Conservation (phyloP, 2,113 vertebrate species). For the Probosciger aterrimus region DNA sequence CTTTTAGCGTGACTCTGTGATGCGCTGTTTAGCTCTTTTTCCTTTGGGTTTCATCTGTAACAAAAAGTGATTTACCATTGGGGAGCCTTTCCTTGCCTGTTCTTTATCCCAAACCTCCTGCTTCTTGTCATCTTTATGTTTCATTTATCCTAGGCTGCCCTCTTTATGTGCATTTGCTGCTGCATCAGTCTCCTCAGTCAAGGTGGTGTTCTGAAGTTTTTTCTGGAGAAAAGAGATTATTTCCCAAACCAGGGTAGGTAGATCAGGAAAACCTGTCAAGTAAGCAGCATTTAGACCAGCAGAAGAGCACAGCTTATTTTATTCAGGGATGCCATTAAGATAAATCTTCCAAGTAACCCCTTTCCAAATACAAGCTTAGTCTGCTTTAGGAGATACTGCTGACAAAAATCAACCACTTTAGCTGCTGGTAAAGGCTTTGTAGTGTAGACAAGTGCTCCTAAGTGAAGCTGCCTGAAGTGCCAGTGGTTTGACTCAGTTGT, state of each 20-base stretch:
- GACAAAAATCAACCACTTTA: constrained; percentile 12
- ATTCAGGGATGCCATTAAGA: neutral
- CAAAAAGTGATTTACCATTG: neutral
- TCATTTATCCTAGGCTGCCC: neutral
- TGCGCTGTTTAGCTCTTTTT: neutral
- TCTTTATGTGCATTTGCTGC: neutral
- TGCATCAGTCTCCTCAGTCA: neutral
- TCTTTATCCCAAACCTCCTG: neutral
- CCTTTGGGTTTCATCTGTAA: neutral
- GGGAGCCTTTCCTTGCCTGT: neutral
- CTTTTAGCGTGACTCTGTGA: constrained; percentile 23
- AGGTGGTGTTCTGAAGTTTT: neutral
- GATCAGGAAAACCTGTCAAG: neutral
- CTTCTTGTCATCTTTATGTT: neutral
- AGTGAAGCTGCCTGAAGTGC: neutral
- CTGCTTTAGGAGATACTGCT: neutral
- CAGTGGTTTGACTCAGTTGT: neutral
- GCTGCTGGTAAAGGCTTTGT: neutral
- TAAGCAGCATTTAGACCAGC: neutral
- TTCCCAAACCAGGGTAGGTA: neutral
- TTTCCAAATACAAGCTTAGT: neutral
- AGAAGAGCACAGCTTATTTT: neutral
- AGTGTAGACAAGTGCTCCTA: neutral
- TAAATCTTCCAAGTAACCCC: constrained; percentile 16
- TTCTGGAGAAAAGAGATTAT: neutral